Evolutionary conservation across 1,140 invertebrate genomes (phyloP).

Genomic region (Ruditapes philippinarum): DNA sequence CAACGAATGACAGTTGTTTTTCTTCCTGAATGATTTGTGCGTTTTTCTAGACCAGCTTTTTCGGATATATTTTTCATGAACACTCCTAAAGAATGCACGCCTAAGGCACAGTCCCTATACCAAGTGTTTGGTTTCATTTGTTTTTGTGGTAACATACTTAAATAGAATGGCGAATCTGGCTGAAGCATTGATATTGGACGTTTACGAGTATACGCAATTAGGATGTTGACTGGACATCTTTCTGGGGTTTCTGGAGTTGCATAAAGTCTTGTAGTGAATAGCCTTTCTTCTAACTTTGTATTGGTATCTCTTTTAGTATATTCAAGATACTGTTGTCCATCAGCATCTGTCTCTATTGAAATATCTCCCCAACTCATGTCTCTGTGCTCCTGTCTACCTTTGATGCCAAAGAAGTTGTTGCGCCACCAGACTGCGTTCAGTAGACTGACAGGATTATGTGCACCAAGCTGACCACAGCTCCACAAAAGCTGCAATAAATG

Average conservation of each 20-base stretch:
- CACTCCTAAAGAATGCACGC: not conserved
- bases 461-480: not conserved
- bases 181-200: not conserved
- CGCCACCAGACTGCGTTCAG: not conserved
- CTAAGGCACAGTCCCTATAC: not conserved
- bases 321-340: not conserved
- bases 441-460: not conserved
- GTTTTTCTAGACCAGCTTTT: not conserved
- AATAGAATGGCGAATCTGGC: not conserved
- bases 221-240: not conserved
- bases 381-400: not conserved
- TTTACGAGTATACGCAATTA: not conserved
- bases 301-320: not conserved
- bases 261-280: not conserved
- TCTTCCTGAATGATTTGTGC: not conserved
- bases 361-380: not conserved
- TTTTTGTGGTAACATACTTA: not conserved
- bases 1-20: not conserved
- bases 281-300: not conserved
- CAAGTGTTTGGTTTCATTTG: conserved; percentile 11
- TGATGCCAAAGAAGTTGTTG: not conserved
- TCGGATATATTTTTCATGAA: not conserved
- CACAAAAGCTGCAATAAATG: not conserved
- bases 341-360: not conserved
- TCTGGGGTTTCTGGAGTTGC: not conserved